Percentiles rank a stretch among this genome's conserved stretches.
These are phyloP conservation scores for Laspeyria flexula DNA, from an alignment of 2,888 invertebrate species.

Conservation along the genomic window DNA sequence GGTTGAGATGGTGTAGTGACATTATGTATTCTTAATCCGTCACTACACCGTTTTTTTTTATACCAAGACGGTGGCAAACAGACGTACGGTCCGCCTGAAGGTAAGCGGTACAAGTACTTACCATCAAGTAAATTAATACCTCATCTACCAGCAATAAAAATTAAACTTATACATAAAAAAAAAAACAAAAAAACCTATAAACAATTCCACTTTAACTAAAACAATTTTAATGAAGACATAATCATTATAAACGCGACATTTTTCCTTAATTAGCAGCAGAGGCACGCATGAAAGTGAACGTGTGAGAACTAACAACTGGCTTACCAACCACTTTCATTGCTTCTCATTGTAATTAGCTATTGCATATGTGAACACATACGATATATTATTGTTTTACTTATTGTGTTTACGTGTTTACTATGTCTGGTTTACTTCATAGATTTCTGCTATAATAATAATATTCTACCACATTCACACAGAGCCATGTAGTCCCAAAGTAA, in stretches of 20 bases:
- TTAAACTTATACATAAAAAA: not conserved
- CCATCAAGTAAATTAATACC: too few species aligned
- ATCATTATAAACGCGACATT: slow-evolving; percentile 15
- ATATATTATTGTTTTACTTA: not conserved
- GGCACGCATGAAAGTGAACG: slow-evolving; percentile 32
- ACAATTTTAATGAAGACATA: slow-evolving; percentile 9
- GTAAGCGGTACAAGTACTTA: too few species aligned
- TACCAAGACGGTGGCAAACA: too few species aligned
- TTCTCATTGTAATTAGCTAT: not conserved
- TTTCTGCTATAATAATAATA: too few species aligned
- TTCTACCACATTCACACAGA: too few species aligned
- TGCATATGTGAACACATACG: slow-evolving; percentile 4
- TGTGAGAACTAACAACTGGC: slow-evolving; percentile 3
- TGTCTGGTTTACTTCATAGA: too few species aligned
- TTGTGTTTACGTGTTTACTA: not conserved
- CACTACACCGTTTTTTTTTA: too few species aligned
- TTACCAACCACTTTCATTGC: slow-evolving; percentile 5
- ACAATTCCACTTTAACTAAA: not conserved
- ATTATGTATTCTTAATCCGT: too few species aligned
- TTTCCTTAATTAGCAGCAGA: slow-evolving; percentile 29
- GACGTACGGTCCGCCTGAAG: too few species aligned
- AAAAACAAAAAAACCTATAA: not conserved
- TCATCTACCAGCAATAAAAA: too few species aligned
- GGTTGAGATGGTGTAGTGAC: too few species aligned
- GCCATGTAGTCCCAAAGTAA: too few species aligned